These are phyloP conservation scores for Platyscelio sp. DNA, from an alignment of 2,888 invertebrate species.

Conservation along the genomic window DNA sequence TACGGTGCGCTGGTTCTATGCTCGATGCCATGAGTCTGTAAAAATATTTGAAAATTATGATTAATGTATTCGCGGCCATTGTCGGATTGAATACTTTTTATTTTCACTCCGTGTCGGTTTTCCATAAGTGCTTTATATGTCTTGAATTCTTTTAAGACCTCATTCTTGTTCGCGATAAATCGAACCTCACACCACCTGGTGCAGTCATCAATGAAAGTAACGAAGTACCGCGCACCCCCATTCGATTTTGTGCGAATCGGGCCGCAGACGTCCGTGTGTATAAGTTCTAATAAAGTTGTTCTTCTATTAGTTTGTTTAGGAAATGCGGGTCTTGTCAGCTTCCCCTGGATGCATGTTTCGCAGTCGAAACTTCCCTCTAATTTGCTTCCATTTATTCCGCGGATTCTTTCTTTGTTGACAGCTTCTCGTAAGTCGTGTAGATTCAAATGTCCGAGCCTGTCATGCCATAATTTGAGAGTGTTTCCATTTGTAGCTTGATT, in stretches of 20 bases:
- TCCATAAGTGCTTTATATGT: background rate
- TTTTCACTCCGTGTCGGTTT: background rate
- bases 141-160: conserved; percentile 56
- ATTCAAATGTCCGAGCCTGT: background rate
- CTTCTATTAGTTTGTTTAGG: background rate
- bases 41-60: background rate
- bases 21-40: background rate
- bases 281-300: conserved; percentile 48
- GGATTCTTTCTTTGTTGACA: conserved; percentile 1
- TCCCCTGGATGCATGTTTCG: background rate
- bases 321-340: background rate
- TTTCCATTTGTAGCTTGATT: background rate
- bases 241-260: conserved; percentile 39
- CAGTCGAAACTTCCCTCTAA: background rate
- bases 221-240: conserved; percentile 46
- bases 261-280: conserved; percentile 73
- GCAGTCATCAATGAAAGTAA: conserved; percentile 55
- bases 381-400: background rate
- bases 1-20: background rate
- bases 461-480: background rate
- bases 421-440: background rate
- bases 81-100: background rate
- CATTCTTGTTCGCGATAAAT: conserved; percentile 55
- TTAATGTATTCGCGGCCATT: background rate
- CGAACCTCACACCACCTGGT: conserved; percentile 70